Base-by-base conservation (phyloP, 2,113 vertebrate genomes). In the Anolis carolinensis region DNA sequence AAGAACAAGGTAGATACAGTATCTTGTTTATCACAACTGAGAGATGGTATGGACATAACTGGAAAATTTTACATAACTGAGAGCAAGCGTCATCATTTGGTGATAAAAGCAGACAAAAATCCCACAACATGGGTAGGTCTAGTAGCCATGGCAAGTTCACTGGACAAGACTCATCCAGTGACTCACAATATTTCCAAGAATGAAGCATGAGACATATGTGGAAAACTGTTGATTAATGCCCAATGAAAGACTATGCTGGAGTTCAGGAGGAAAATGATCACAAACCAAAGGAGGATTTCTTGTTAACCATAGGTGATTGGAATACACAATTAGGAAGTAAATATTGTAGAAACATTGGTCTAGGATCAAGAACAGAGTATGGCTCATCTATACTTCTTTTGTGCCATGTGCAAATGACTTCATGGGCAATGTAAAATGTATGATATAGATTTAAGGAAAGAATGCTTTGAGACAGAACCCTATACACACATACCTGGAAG, bases 141-240 rank as follows among this genome's bases (percentile, higher is more conserved):
- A 83, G 82, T 30, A 75, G 82, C 23, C 34, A 74, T 39, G 16
- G 34, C 71, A 62, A 44, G 55, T 32, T 62, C 71, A 74, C 55
- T 83, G 8, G 68, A 59, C 63, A 81, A 55, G n/a, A 34, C 21
- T 82, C 50, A 72, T 18, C 16, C 11, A 8, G 4, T 82, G 81
- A 72, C 32, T 82, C 81, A 82, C 25, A 10, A 25, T 30, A 25
- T 30, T 68, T 82, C n/a, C n/a, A 34, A 27, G 52, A 74, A 74
- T 16, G 74, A 23, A 23, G 39, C 32, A 74, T 83, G 82, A 63
- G 32, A 62, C 16, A 83, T 25, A 72, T 34, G 5, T 36, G 23
- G 21, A 73, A 73, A 72, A 73, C 18, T 71, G 23, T 39, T 83
- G 81, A 73, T 50, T 55, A 59, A 83, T 83, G 50, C n/a, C 32